Evolutionary conservation across 2,888 invertebrate species (phyloP).

Genomic region (Mantis religiosa): DNA sequence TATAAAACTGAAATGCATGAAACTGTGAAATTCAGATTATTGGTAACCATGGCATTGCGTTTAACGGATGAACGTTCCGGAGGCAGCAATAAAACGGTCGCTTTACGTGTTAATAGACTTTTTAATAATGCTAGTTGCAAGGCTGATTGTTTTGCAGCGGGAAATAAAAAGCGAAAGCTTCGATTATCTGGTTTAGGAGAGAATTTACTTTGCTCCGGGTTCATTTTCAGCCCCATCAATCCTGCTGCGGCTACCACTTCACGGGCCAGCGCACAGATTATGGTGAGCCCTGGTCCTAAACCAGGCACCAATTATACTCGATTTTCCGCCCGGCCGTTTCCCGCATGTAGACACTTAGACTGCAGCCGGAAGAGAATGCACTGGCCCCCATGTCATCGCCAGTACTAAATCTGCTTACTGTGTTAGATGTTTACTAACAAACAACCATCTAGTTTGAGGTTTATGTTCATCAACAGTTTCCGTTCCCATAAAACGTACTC

Average conservation of each 20-base stretch:
- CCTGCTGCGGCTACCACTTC: background rate
- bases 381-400: background rate
- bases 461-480: no score
- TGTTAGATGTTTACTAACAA: background rate
- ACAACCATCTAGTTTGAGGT: background rate
- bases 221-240: slow-evolving; percentile 13
- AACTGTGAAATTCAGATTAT: background rate
- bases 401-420: background rate
- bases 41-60: background rate
- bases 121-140: background rate
- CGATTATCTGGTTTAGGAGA: background rate
- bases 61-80: background rate
- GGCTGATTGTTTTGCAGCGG: background rate
- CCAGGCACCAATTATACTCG: background rate
- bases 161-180: background rate
- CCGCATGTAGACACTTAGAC: background rate
- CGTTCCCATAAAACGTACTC: no score
- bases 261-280: background rate
- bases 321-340: background rate
- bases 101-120: background rate
- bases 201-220: background rate
- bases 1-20: background rate
- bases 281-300: background rate
- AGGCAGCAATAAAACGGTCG: background rate
- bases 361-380: background rate